Evolutionary conservation across 2,113 vertebrate genomes (phyloP).

Genomic region (Rafetus swinhoei): DNA sequence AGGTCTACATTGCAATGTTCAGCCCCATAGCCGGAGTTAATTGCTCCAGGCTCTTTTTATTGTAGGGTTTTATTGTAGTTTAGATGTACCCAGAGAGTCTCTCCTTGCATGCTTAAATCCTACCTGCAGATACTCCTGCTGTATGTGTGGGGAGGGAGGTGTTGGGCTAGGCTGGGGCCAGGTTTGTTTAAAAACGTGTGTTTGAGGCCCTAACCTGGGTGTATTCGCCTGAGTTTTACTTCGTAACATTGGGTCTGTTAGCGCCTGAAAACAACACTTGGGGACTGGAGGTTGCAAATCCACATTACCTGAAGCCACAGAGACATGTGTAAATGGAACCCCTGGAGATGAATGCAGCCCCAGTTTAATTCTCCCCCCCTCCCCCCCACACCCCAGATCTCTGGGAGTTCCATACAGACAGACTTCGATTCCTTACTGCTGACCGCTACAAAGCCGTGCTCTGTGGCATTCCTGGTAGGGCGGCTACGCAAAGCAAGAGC

Average conservation of each 20-base stretch:
- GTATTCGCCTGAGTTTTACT: neutral
- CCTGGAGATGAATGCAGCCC: neutral
- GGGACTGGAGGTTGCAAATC: neutral
- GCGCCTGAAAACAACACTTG: neutral
- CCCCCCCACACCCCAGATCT: neutral
- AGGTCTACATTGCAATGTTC: no score
- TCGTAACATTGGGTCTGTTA: neutral
- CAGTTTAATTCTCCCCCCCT: neutral
- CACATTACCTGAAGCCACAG: rapidly evolving
- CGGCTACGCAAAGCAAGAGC: neutral
- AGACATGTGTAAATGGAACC: neutral
- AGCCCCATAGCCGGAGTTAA: no score
- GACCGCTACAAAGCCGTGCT: neutral
- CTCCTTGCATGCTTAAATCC: neutral
- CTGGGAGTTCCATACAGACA: neutral
- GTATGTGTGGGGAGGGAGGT: neutral
- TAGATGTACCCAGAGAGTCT: neutral
- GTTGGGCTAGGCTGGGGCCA: neutral
- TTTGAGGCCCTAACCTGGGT: neutral
- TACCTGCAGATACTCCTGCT: neutral
- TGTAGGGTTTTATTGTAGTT: neutral
- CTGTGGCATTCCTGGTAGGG: neutral
- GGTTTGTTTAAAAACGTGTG: neutral
- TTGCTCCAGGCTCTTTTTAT: neutral
- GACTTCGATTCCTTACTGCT: neutral